Base-by-base conservation (phyloP, 2,113 vertebrate genomes). In the Struthidea cinerea region DNA sequence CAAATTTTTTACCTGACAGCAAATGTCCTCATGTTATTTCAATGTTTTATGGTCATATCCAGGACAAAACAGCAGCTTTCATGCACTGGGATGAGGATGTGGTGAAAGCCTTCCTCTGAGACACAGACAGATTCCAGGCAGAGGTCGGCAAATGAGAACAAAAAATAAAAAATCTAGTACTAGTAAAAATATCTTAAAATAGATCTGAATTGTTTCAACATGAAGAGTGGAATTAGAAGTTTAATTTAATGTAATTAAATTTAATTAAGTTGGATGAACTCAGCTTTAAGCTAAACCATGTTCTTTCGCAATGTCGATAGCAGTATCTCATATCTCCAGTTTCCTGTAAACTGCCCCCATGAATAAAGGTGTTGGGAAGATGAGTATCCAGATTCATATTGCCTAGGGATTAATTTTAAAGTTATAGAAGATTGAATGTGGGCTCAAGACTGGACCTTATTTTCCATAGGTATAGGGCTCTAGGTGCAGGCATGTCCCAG, bases 181-280 rank as follows among this genome's bases (percentile, higher is more conserved):
- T 47, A 59, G 18, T 42, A 50, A 89, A 89, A 91, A 39, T 42
- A 7, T 42, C 32, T 69, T 87, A 55, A 85, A 94, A 64, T 47
- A 64, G 22, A 63, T 78, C 17, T 61, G 49, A 83, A 49, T 47
- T 50, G 5, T 79, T 94, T 89, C 50, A 57, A 42, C 28, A 30
- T 46, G 28, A 64, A 85, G 11, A 61, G 21, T 73, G 26, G 49
- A 57, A 91, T 82, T 73, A 60, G 32, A 79, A 91, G 18, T 26
- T 90, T 77, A 57, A 90, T 86, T 80, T 56, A 56, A 85, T 42
- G 11, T 56, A 85, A 79, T 91, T 76, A 68, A 28, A 56, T 56
- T 30, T 46, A 87, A 92, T 80, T 46, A 77, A 42, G 27, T 75
- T 84, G 67, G 13, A 89, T 91, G 52, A 90, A 71, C 28, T 89